Percentiles rank a stretch among this genome's conserved stretches.
Evolutionary conservation across 2,797 vertebrate genomes (phyloP).

Genomic region (Diplodus puntazzo): DNA sequence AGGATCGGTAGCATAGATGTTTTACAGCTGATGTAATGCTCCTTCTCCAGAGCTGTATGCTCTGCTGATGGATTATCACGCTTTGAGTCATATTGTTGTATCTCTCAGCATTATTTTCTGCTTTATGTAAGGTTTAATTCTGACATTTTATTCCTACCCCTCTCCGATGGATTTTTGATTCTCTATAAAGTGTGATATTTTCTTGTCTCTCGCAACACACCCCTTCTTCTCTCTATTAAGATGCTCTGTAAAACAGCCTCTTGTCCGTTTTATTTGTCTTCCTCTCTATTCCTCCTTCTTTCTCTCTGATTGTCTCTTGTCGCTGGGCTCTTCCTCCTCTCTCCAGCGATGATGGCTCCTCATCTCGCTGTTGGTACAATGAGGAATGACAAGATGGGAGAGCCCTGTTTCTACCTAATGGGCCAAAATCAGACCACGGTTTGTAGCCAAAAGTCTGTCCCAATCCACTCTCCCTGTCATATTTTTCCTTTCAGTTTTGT

Average conservation of each 20-base stretch:
- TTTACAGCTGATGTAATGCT: slow-evolving; percentile 36
- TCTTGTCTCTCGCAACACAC: slow-evolving; percentile 48
- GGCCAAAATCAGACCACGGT: slow-evolving; percentile 99
- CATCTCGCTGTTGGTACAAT: slow-evolving; percentile 99
- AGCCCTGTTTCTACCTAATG: slow-evolving; percentile 99
- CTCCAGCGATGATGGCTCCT: slow-evolving; percentile 99
- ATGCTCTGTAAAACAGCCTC: slow-evolving; percentile 81
- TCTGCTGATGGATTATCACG: slow-evolving; percentile 45
- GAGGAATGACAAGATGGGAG: slow-evolving; percentile 99
- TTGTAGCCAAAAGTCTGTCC: slow-evolving; percentile 95
- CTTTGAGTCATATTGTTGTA: slow-evolving; percentile 40
- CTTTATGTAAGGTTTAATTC: slow-evolving; percentile 29
- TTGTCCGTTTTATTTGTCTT: slow-evolving; percentile 84
- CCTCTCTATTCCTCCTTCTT: slow-evolving; percentile 65
- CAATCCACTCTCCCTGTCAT: slow-evolving; percentile 59
- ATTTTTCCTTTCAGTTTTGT: slow-evolving; percentile 54
- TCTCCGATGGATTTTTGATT: slow-evolving; percentile 23
- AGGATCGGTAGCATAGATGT: slow-evolving; percentile 21
- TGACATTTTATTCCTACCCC: not conserved
- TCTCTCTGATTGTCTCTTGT: slow-evolving; percentile 86
- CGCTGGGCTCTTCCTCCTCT: slow-evolving; percentile 94
- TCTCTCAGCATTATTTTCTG: slow-evolving; percentile 31
- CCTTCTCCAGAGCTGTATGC: slow-evolving; percentile 17
- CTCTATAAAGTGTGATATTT: slow-evolving; percentile 38
- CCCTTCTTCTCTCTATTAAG: slow-evolving; percentile 53